Base-by-base conservation (phyloP, 2,113 vertebrate genomes). In the Melanerpes aurifrons region DNA sequence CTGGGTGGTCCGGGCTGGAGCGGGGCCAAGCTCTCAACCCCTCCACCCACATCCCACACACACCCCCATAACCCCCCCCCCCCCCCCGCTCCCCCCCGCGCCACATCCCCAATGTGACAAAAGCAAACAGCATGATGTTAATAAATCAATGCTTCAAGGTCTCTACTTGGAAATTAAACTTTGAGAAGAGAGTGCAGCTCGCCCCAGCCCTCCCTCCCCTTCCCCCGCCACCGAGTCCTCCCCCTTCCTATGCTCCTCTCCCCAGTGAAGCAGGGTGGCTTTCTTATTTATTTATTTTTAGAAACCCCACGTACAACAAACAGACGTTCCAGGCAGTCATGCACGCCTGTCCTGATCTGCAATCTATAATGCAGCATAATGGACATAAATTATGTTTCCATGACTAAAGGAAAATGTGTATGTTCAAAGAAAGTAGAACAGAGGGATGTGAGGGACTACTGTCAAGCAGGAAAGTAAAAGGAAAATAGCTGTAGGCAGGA, bases 341-440 rank as follows among this genome's bases (percentile, higher is more conserved):
- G 72, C 96, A 68, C 73, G 95, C 97, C 96, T 96, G 92, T 94
- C 97, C 98, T 16, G 86, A 94, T 96, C 98, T 98, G 94, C 86
- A 98, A 98, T 98, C 98, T 98, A 98, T 98, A 99, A 98, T 98
- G 91, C 96, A 92, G 96, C 93, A 89, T 98, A 98, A 98, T 98
- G 93, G 98, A 97, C 97, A 97, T 97, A 98, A 98, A 98, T 98
- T 98, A 98, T 97, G 93, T 98, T 98, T 98, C 98, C 98, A 97
- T 98, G 98, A 98, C 98, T 98, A 98, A 97, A 98, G 98, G 96
- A 97, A 98, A 97, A 97, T 97, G 96, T 97, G 96, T 98, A 97
- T 96, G 95, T 98, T 98, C 98, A 98, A 97, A 98, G 98, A 96
- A 96, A 96, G 97, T 96, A 95, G 97, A 98, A 97, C 96, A 96